Conservation (phyloP, 1,140 invertebrate species). For the Chymomyza costata region DNA sequence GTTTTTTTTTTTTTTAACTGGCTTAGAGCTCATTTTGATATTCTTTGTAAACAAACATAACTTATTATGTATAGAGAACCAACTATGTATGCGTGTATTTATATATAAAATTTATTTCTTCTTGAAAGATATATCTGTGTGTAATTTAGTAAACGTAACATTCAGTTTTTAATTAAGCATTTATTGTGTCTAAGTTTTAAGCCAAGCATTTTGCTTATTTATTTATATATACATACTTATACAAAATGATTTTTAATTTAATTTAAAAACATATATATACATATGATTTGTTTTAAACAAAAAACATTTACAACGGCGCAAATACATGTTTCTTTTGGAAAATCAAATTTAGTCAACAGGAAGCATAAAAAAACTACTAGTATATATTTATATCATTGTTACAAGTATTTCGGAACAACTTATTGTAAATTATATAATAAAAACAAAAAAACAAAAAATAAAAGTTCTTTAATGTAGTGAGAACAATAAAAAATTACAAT, state of each 20-base stretch:
- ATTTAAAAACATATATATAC: conserved; percentile 21
- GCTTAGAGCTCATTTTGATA: too few relatives aligned
- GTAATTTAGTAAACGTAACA: conserved; percentile 30
- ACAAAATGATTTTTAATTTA: conserved; percentile 17
- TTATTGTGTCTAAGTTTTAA: conserved; percentile 46
- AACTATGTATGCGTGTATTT: too few relatives aligned
- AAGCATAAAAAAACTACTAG: conserved; percentile 18
- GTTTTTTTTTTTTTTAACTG: too few relatives aligned
- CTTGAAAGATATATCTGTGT: conserved; percentile 19
- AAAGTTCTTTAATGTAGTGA: conserved; percentile 18
- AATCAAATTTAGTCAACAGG: conserved; percentile 11
- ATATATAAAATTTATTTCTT: too few relatives aligned
- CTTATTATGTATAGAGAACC: too few relatives aligned
- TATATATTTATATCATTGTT: conserved; percentile 57
- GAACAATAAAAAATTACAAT: conserved; percentile 36
- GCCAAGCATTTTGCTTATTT: conserved; percentile 41
- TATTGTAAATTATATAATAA: conserved; percentile 24
- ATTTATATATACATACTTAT: conserved; percentile 46
- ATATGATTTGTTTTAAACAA: conserved; percentile 35
- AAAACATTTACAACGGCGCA: neutral
- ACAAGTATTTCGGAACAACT: conserved; percentile 30
- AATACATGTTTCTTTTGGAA: too few relatives aligned
- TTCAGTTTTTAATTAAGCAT: conserved; percentile 51
- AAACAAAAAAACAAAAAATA: conserved; percentile 9
- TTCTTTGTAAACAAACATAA: too few relatives aligned